Conservation (phyloP, 2,888 invertebrate genomes). For the Dione juno region DNA sequence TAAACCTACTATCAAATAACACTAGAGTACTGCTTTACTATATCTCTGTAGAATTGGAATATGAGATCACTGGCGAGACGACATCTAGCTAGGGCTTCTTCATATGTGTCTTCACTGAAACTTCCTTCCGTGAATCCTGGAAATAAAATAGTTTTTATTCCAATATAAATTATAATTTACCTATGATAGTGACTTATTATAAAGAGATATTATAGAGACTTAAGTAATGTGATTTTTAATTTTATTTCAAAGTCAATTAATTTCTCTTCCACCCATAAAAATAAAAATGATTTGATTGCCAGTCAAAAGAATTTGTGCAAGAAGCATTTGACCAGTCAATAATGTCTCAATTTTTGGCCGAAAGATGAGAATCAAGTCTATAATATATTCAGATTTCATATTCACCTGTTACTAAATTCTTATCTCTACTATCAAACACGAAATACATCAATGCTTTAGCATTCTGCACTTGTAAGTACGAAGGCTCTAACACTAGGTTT, state of each 20-base stretch:
- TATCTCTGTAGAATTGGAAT: slow-evolving; percentile 88
- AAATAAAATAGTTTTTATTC: slow-evolving; percentile 59
- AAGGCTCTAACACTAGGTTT: slow-evolving; percentile 86
- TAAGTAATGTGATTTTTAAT: no score
- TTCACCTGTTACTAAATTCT: slow-evolving; percentile 65
- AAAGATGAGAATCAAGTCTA: no score
- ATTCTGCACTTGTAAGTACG: slow-evolving; percentile 71
- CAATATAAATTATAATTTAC: no score
- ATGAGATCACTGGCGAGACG: slow-evolving; percentile 86
- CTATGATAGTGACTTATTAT: no score
- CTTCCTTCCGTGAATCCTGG: slow-evolving; percentile 88
- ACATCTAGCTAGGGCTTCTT: slow-evolving; percentile 86
- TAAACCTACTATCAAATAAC: slow-evolving; percentile 54
- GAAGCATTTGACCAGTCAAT: no score
- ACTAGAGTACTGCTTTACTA: slow-evolving; percentile 83
- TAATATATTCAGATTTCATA: neutral
- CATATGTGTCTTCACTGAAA: slow-evolving; percentile 86
- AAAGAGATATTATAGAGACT: no score
- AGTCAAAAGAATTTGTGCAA: no score
- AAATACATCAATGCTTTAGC: slow-evolving; percentile 87
- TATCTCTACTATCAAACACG: slow-evolving; percentile 86
- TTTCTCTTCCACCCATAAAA: no score
- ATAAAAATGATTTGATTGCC: no score
- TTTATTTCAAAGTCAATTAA: no score
- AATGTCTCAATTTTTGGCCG: no score